Conservation (phyloP, 2,888 invertebrate species). For the Drosophila sordidapex region DNA sequence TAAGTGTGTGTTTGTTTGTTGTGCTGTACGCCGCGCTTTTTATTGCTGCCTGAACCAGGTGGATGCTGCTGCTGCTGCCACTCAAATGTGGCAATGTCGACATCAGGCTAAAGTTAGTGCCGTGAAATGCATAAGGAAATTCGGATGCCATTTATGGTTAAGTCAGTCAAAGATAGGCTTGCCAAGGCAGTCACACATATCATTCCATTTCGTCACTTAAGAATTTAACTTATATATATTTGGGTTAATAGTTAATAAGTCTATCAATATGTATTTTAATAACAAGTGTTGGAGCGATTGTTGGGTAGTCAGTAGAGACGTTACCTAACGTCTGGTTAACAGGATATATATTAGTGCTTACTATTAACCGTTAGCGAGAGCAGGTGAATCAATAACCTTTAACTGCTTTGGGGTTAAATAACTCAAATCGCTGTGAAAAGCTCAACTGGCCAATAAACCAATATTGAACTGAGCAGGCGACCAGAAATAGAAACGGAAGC, state of each 20-base stretch:
- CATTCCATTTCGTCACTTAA: not conserved
- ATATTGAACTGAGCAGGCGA: conserved; percentile 42
- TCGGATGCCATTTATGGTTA: conserved; percentile 30
- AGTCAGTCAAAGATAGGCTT: conserved; percentile 11
- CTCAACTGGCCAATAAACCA: conserved; percentile 64
- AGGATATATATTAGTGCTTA: too few relatives aligned
- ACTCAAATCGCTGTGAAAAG: conserved; percentile 47
- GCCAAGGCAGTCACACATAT: conserved; percentile 1
- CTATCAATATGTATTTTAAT: not conserved
- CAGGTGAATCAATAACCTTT: conserved; percentile 52
- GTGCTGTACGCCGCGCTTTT: conserved; percentile 36
- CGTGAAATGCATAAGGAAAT: conserved; percentile 45
- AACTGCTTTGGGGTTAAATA: conserved; percentile 49
- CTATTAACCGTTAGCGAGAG: conserved; percentile 3
- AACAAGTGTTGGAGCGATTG: not conserved
- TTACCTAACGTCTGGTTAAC: not conserved
- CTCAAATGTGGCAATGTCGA: conserved; percentile 47
- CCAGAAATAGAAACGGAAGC: not conserved
- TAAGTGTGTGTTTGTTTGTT: conserved; percentile 9
- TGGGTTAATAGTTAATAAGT: too few relatives aligned
- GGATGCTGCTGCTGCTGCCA: conserved; percentile 30
- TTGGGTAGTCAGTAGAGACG: not conserved
- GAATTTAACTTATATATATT: not conserved
- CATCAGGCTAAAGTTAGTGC: conserved; percentile 27
- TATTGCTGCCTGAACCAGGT: conserved; percentile 62